Conservation (phyloP, 1,140 invertebrate species). For the Aricia agestis region DNA sequence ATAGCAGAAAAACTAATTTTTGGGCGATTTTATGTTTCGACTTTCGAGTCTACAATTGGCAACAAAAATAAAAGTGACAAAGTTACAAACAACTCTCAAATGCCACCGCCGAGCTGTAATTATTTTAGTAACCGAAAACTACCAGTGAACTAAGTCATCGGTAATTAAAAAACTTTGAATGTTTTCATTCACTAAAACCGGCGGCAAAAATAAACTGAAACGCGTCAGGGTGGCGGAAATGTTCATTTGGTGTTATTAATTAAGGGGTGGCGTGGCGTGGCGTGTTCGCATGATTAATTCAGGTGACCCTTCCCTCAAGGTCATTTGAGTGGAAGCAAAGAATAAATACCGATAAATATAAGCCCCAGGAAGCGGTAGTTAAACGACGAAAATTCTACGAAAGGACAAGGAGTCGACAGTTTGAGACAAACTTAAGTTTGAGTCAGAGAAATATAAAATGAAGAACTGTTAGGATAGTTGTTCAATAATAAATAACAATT, state of each 20-base stretch:
- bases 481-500: too few species aligned
- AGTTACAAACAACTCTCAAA: neutral
- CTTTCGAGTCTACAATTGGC: neutral
- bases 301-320: constrained; percentile 36
- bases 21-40: too few species aligned
- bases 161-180: constrained; percentile 13
- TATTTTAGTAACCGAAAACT: constrained; percentile 13
- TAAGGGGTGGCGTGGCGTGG: constrained; percentile 31
- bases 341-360: constrained; percentile 17
- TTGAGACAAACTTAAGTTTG: too few species aligned
- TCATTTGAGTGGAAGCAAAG: constrained; percentile 20
- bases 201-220: constrained; percentile 29
- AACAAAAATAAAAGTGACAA: neutral
- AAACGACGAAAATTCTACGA: neutral
- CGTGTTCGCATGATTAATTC: constrained; percentile 44
- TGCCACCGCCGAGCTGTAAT: neutral
- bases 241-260: constrained; percentile 34
- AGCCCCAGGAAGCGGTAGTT: neutral
- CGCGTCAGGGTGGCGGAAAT: constrained; percentile 29
- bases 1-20: too few species aligned
- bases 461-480: too few species aligned
- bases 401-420: too few species aligned
- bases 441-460: too few species aligned
- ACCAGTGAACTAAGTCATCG: constrained; percentile 8
- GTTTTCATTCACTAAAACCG: constrained; percentile 20